These are phyloP conservation scores for Aquatica leii DNA, from an alignment of 2,888 invertebrate species.

Conservation along the genomic window DNA sequence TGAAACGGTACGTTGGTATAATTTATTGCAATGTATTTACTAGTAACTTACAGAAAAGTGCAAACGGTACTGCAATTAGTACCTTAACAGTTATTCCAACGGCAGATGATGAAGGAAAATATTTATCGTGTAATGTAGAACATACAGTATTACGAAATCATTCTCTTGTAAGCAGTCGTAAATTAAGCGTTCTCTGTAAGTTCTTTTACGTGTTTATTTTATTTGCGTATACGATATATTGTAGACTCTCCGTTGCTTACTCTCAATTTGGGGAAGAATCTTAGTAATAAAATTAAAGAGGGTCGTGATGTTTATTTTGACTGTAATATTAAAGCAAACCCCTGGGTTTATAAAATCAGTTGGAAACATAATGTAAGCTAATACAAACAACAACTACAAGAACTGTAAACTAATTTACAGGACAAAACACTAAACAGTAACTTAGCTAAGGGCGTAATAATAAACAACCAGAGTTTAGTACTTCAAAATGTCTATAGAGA, in stretches of 20 bases:
- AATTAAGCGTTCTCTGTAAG: slow-evolving; percentile 86
- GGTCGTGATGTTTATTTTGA: slow-evolving; percentile 92
- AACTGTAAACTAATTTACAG: slow-evolving; percentile 61
- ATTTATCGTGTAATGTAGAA: slow-evolving; percentile 79
- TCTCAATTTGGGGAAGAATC: slow-evolving; percentile 83
- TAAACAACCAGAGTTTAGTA: slow-evolving; percentile 88
- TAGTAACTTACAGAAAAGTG: slow-evolving; percentile 64
- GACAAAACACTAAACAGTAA: slow-evolving; percentile 81
- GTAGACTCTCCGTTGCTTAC: slow-evolving; percentile 87
- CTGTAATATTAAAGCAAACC: slow-evolving; percentile 88
- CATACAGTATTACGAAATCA: slow-evolving; percentile 78
- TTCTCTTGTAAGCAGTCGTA: slow-evolving; percentile 80
- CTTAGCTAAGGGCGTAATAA: slow-evolving; percentile 79
- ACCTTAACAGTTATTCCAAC: slow-evolving; percentile 78
- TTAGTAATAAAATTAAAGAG: slow-evolving; percentile 83
- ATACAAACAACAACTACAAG: background rate
- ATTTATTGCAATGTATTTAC: too few relatives aligned
- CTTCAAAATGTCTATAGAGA: slow-evolving; percentile 82
- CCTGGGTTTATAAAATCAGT: slow-evolving; percentile 80
- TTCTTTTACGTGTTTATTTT: slow-evolving; percentile 48
- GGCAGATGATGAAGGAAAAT: slow-evolving; percentile 81
- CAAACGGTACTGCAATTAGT: slow-evolving; percentile 80
- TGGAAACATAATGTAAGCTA: slow-evolving; percentile 79
- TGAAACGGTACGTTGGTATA: slow-evolving; percentile 72
- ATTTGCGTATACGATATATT: slow-evolving; percentile 28